A percentile compares a stretch with the other conserved stretches of the same genome.
Conservation (phyloP, 2,797 vertebrate genomes). For the Allochrocebus solatus region DNA sequence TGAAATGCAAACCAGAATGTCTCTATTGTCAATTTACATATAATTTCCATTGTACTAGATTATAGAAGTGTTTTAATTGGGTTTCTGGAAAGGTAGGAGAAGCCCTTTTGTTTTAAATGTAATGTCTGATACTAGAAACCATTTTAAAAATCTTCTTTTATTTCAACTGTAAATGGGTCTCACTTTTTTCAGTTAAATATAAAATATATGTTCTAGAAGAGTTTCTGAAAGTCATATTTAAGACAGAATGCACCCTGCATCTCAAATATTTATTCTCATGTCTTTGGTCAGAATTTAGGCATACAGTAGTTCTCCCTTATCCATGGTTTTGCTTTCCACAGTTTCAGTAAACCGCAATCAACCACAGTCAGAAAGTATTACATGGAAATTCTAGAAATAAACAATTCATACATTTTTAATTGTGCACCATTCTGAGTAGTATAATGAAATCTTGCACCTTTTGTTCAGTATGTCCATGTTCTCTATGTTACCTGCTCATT, state of each 20-base stretch:
- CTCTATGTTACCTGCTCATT: not conserved
- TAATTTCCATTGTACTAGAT: constrained; percentile 67
- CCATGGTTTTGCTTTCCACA: not conserved
- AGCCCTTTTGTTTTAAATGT: constrained; percentile 47
- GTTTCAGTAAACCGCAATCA: not conserved
- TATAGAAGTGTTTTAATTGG: constrained; percentile 51
- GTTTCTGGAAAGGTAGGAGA: constrained; percentile 49
- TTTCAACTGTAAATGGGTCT: constrained; percentile 58
- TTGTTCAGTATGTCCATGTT: not conserved
- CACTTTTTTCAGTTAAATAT: constrained; percentile 27
- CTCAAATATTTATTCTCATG: constrained; percentile 32
- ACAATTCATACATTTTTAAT: not conserved
- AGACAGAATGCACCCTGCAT: constrained; percentile 38
- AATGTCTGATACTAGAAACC: constrained; percentile 40
- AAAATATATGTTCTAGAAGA: constrained; percentile 47
- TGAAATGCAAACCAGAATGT: constrained; percentile 61
- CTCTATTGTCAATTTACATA: constrained; percentile 57
- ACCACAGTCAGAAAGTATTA: not conserved
- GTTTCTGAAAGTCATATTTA: constrained; percentile 34
- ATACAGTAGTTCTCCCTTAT: not conserved
- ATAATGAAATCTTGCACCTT: not conserved
- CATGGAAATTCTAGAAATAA: not conserved
- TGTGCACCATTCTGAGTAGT: not conserved
- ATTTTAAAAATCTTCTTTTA: constrained; percentile 47
- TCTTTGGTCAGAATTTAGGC: constrained; percentile 17